Conservation (phyloP, 2,888 invertebrate genomes). For the Andrena bicolor region DNA sequence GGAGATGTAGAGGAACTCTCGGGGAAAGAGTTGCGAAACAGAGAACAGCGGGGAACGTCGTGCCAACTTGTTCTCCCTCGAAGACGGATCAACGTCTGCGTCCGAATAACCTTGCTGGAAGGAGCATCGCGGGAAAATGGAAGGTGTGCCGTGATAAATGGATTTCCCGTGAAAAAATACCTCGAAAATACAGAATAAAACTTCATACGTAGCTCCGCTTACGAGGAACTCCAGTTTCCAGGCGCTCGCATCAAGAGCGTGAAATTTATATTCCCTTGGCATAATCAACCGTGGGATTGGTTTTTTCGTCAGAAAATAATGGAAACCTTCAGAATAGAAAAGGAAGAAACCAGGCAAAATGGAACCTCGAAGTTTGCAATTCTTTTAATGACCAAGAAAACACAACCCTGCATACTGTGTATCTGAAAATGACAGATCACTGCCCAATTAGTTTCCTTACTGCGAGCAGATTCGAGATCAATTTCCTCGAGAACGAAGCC, state of each 20-base stretch:
- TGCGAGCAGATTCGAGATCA: neutral
- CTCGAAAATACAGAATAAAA: neutral
- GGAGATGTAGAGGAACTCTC: conserved; percentile 34
- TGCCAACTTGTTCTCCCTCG: conserved; percentile 26
- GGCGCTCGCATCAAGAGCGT: neutral
- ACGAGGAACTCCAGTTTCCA: neutral
- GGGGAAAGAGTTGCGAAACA: conserved; percentile 44
- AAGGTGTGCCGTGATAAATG: neutral
- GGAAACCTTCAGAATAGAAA: neutral
- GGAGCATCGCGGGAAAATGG: conserved; percentile 12
- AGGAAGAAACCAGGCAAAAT: neutral
- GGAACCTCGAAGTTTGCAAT: neutral
- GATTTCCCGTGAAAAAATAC: neutral
- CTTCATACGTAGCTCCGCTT: neutral
- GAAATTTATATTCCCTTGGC: neutral
- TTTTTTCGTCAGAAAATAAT: no score
- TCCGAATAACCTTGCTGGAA: conserved; percentile 29
- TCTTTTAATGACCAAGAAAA: no score
- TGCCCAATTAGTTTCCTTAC: neutral
- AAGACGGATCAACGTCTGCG: conserved; percentile 29
- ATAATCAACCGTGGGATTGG: no score
- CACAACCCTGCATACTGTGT: neutral
- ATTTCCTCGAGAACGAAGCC: neutral
- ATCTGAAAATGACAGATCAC: neutral
- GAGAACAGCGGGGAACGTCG: conserved; percentile 13